Conservation (phyloP, 37 sponge, comb jelly and placozoan species). For the Aphrocallistes beatrix region DNA sequence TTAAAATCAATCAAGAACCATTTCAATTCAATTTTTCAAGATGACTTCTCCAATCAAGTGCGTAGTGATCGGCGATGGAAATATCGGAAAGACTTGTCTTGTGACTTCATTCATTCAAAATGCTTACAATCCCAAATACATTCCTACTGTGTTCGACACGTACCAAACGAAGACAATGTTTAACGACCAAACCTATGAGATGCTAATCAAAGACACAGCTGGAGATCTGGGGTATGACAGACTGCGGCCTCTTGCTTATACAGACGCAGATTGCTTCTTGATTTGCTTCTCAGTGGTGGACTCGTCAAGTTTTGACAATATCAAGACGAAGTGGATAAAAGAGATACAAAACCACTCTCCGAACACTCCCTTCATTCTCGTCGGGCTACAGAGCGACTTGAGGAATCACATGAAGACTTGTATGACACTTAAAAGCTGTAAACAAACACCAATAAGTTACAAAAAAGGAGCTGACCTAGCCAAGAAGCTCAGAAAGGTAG, state of each 20-base stretch:
- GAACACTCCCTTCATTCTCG: background rate
- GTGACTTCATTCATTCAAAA: background rate
- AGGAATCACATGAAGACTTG: background rate
- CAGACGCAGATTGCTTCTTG: background rate
- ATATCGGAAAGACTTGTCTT: background rate
- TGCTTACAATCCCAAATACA: background rate
- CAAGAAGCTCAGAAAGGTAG: background rate
- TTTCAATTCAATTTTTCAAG: too few species aligned
- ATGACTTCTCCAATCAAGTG: background rate
- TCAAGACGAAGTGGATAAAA: background rate
- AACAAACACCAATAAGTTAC: background rate
- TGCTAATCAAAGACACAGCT: background rate
- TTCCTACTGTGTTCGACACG: background rate
- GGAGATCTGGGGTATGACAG: background rate
- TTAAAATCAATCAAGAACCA: too few species aligned
- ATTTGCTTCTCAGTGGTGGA: background rate
- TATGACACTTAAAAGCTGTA: background rate
- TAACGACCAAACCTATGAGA: background rate
- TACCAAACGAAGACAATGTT: background rate
- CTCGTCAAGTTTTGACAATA: background rate
- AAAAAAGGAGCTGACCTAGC: background rate
- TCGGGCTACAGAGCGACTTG: background rate
- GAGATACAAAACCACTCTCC: background rate
- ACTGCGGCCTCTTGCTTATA: background rate
- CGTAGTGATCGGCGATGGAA: background rate